A percentile compares a stretch with the other conserved stretches of the same genome.
These are phyloP conservation scores for Liparis tanakae DNA, from an alignment of 2,797 vertebrate species.

Conservation along the genomic window DNA sequence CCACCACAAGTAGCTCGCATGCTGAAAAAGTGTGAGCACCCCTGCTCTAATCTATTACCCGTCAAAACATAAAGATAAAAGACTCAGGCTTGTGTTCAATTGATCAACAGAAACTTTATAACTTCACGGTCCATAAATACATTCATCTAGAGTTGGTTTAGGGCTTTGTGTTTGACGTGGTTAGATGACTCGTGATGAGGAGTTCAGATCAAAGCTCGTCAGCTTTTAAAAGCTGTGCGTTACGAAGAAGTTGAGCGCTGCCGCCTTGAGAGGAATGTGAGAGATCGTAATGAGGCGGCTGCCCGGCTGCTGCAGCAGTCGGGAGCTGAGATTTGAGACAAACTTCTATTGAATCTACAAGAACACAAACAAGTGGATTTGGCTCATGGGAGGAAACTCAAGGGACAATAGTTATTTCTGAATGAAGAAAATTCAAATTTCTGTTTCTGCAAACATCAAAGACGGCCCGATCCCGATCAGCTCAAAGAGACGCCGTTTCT, in stretches of 20 bases:
- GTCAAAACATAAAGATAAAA: slow-evolving; percentile 15
- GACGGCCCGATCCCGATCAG: neutral
- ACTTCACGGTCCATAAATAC: slow-evolving; percentile 26
- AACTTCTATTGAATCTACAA: slow-evolving; percentile 4
- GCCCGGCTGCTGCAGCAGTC: slow-evolving; percentile 60
- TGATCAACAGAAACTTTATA: slow-evolving; percentile 25
- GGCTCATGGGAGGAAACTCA: slow-evolving; percentile 26
- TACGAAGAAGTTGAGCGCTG: slow-evolving; percentile 53
- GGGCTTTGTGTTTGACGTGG: slow-evolving; percentile 24
- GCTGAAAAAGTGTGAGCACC: too few relatives aligned
- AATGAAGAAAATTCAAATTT: slow-evolving; percentile 21
- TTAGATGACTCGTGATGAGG: slow-evolving; percentile 30
- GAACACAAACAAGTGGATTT: slow-evolving; percentile 21
- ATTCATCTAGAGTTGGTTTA: slow-evolving; percentile 39
- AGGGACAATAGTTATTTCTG: slow-evolving; percentile 24
- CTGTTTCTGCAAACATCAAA: slow-evolving; percentile 42
- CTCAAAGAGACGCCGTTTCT: slow-evolving; percentile 24
- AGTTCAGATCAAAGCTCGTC: slow-evolving; percentile 31
- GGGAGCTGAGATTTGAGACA: slow-evolving; percentile 44
- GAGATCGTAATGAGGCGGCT: slow-evolving; percentile 72
- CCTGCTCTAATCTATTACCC: neutral
- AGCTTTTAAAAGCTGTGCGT: slow-evolving; percentile 40
- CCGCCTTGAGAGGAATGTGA: slow-evolving; percentile 73
- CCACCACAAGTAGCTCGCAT: too few relatives aligned
- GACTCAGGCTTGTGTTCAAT: neutral